phyloP scores from a whole-genome alignment of 2,113 vertebrate genomes.

The Odontophorus gujanensis region DNA sequence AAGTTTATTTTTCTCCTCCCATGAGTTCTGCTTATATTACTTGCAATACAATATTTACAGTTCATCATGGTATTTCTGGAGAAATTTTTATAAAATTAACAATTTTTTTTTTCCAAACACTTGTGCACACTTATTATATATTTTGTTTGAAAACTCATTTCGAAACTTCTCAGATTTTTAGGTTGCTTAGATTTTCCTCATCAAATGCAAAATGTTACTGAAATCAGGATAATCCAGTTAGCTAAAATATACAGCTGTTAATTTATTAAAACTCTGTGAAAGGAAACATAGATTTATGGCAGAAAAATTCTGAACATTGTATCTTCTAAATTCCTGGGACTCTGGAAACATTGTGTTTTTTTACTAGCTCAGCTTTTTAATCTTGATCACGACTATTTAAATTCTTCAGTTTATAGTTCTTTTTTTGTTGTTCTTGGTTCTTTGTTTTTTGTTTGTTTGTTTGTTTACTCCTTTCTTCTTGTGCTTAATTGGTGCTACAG shows the following conservation, averaged over 20 bases:
- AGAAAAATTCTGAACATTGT: not conserved
- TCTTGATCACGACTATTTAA: not conserved
- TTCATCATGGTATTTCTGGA: not conserved
- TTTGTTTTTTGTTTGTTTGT: too few species aligned
- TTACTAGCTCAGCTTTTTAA: not conserved
- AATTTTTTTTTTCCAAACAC: not conserved
- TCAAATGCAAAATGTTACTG: not conserved
- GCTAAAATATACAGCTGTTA: not conserved
- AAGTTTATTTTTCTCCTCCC: not conserved
- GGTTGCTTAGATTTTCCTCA: conserved; percentile 1
- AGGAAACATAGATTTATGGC: not conserved
- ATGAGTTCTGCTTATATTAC: not conserved
- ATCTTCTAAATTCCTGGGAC: not conserved
- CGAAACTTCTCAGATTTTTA: conserved; percentile 27
- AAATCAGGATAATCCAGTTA: conserved; percentile 22
- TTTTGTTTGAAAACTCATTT: not conserved
- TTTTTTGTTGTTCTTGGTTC: not conserved
- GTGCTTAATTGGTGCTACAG: not conserved
- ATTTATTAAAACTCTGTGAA: conserved; percentile 2
- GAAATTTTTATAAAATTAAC: not conserved
- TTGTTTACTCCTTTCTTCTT: not conserved
- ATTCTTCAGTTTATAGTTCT: not conserved
- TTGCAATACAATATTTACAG: not conserved
- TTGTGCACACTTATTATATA: not conserved
- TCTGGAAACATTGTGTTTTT: not conserved